Percentiles rank a stretch among this genome's conserved stretches.
These are phyloP conservation scores for Argyrosomus japonicus DNA, from an alignment of 2,113 vertebrate species.

Conservation along the genomic window DNA sequence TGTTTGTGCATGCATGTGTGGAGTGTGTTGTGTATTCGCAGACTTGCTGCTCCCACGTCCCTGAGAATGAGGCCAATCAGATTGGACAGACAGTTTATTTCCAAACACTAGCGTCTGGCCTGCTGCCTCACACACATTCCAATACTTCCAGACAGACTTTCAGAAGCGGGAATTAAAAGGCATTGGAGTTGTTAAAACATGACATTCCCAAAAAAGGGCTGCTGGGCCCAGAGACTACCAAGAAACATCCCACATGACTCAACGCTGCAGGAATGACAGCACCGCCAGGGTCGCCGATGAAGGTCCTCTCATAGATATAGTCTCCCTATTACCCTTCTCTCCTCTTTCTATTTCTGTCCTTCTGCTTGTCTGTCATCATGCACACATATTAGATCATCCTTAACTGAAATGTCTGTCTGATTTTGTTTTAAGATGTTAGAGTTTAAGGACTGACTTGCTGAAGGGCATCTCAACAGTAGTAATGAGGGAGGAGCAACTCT, in stretches of 20 bases:
- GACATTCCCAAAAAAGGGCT: conserved; percentile 99
- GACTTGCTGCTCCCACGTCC: conserved; percentile 76
- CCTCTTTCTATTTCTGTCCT: conserved; percentile 39
- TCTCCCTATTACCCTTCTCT: conserved; percentile 36
- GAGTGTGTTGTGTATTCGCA: conserved; percentile 45
- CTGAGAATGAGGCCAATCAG: conserved; percentile 80
- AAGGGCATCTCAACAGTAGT: conserved; percentile 6
- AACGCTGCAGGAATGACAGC: conserved; percentile 96
- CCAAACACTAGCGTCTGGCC: conserved; percentile 86
- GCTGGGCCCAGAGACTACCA: conserved; percentile 90
- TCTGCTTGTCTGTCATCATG: conserved; percentile 24
- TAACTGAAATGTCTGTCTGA: background rate
- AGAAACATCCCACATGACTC: conserved; percentile 96
- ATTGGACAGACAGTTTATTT: conserved; percentile 81
- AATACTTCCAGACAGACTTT: conserved; percentile 92
- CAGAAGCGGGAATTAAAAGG: conserved; percentile 84
- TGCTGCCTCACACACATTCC: conserved; percentile 89
- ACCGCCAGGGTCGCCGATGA: conserved; percentile 87
- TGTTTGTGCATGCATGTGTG: conserved; percentile 42
- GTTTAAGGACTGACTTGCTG: conserved; percentile 17
- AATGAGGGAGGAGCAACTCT: background rate
- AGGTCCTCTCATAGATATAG: conserved; percentile 70
- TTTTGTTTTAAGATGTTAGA: conserved; percentile 4
- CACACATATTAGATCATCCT: conserved; percentile 24
- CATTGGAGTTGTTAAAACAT: conserved; percentile 94